Evolutionary conservation across 1,140 invertebrate genomes (phyloP).

Genomic region (Potamilus streckersoni): DNA sequence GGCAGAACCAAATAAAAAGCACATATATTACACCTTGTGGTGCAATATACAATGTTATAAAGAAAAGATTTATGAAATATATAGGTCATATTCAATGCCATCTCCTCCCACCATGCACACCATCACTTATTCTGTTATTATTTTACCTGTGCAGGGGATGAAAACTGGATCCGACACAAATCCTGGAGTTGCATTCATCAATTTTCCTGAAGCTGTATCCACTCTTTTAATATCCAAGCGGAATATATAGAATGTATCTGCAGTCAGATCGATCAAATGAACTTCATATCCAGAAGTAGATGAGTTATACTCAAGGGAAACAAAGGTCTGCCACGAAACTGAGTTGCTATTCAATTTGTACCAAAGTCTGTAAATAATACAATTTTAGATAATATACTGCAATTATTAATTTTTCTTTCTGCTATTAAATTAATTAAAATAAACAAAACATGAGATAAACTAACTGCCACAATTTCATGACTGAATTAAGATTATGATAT

Average conservation of each 20-base stretch:
- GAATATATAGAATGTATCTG: conserved; percentile 25
- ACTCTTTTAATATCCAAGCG: conserved; percentile 20
- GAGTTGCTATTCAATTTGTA: not conserved
- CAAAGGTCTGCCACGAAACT: not conserved
- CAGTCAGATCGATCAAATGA: not conserved
- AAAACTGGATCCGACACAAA: not conserved
- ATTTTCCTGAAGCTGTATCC: conserved; percentile 5
- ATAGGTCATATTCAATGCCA: no score
- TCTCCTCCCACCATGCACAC: no score
- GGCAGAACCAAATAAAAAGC: not conserved
- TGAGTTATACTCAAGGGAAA: not conserved
- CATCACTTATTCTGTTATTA: not conserved
- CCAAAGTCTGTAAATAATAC: not conserved
- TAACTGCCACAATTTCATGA: no score
- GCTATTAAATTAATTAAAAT: no score
- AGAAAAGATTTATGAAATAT: not conserved
- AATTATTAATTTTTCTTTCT: no score
- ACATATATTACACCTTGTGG: not conserved
- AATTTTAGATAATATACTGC: not conserved
- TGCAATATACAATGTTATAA: not conserved
- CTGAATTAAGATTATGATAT: no score
- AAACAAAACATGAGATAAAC: no score
- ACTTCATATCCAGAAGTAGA: not conserved
- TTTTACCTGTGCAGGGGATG: conserved; percentile 28
- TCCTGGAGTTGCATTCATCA: conserved; percentile 6